Percentiles rank a stretch among this genome's conserved stretches.
Evolutionary conservation across 2,888 invertebrate species (phyloP).

Genomic region (Diarsia dahlii): DNA sequence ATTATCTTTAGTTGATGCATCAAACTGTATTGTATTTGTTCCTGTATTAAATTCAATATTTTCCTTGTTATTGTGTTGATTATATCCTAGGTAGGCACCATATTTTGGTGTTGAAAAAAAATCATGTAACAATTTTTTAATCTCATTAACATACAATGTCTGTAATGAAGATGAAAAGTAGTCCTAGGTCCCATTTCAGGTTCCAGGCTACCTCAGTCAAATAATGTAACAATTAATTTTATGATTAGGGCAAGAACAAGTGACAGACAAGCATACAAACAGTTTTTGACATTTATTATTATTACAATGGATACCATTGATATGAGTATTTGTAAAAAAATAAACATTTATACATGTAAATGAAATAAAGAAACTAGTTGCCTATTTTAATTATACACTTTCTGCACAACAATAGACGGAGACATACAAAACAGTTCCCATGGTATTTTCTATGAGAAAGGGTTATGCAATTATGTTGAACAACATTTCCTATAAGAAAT

Average conservation of each 20-base stretch:
- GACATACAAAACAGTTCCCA: conserved; percentile 57
- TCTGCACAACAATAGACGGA: conserved; percentile 49
- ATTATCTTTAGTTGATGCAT: neutral
- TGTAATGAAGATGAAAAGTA: neutral
- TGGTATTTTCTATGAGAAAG: conserved; percentile 47
- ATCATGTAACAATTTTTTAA: neutral
- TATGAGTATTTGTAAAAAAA: neutral
- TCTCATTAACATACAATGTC: neutral
- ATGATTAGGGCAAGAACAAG: neutral
- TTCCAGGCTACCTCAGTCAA: neutral
- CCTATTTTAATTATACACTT: conserved; percentile 18
- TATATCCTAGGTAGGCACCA: no score
- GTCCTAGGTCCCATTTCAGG: neutral
- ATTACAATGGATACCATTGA: neutral
- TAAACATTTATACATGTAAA: neutral
- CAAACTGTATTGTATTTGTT: neutral
- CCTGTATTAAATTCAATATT: neutral
- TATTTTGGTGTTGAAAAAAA: neutral
- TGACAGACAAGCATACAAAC: neutral
- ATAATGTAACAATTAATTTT: neutral
- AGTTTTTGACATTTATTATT: neutral
- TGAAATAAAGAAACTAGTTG: neutral
- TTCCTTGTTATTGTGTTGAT: conserved; percentile 14
- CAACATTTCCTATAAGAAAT: conserved; percentile 33
- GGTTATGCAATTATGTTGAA: conserved; percentile 39